A percentile compares a stretch with the other conserved stretches of the same genome.
Evolutionary conservation across 2,888 invertebrate species (phyloP).

Genomic region (Pyrrhosoma nymphula): DNA sequence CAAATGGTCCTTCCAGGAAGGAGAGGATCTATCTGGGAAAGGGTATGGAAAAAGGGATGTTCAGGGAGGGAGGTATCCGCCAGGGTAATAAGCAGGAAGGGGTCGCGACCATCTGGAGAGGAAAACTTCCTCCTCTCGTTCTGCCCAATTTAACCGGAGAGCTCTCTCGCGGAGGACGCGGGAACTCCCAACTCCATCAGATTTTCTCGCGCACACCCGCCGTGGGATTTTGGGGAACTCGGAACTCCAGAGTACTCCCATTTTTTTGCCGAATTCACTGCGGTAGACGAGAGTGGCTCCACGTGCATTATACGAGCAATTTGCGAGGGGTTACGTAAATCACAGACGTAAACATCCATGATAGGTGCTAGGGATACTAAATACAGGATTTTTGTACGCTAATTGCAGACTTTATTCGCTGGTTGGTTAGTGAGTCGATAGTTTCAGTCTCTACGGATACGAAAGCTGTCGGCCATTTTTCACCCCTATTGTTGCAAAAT

Average conservation of each 20-base stretch:
- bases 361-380: not conserved
- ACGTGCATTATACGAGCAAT: not conserved
- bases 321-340: not conserved
- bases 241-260: too few relatives aligned
- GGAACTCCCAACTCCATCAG: not conserved
- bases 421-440: too few relatives aligned
- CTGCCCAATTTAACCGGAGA: not conserved
- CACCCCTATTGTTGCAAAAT: too few relatives aligned
- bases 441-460: too few relatives aligned
- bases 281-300: not conserved
- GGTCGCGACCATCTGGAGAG: not conserved
- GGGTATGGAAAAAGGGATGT: not conserved
- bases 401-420: too few relatives aligned
- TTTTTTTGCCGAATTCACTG: not conserved
- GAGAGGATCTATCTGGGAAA: too few relatives aligned
- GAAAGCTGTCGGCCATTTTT: too few relatives aligned
- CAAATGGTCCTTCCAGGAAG: not conserved
- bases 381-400: not conserved
- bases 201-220: not conserved
- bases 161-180: not conserved
- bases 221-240: not conserved
- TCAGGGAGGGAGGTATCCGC: not conserved
- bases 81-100: not conserved
- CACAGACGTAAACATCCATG: not conserved
- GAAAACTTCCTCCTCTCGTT: not conserved